Base-by-base conservation (phyloP, 2,113 vertebrate genomes). In the Microcebus tavaratra region DNA sequence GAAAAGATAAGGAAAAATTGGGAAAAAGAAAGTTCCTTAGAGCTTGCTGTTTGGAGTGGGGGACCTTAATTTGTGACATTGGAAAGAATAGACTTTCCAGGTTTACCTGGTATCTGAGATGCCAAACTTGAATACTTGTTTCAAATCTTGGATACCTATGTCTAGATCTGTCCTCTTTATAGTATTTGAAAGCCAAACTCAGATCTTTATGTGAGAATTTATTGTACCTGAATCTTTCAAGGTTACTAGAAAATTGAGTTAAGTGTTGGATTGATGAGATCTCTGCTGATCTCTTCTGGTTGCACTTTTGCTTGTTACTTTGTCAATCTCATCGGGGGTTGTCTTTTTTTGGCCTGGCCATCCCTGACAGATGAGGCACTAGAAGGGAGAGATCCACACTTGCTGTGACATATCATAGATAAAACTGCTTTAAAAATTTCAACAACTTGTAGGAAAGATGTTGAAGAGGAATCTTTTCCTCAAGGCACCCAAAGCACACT, bases 381-480 rank as follows among this genome's bases (percentile, higher is more conserved):
- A 53, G 75, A 59, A 83, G 23, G n/a, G 25, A 91, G 36, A 93
- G 76, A 84, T 31, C 31, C 50, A 84, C 31, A 61, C 68, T 78
- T 45, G 5, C 75, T 67, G 25, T 59, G 89, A 15, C 31, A 57
- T 9, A 8, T 53, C 81, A 11, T 20, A n/a, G 63, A 48, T 90
- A 80, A 83, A 96, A 83, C 42, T 31, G 31, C 53, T 61, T 93
- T 94, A 79, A 59, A 73, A 73, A 61, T 92, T 73, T 83, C 48
- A 91, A 63, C 86, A 79, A 82, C 90, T 90, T 67, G 4, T 93
- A 75, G 45, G 75, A 90, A 96, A 90, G 55, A 70, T n/a, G 7
- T 59, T 15, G 78, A 80, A 90, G 82, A 88, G 7, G 59, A 85
- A 20, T 70, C 82, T 88, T 96, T 75, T 88, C 79, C 72, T 95